Conservation (phyloP, 1,140 invertebrate species). For the Lamellibrachia luymesi region DNA sequence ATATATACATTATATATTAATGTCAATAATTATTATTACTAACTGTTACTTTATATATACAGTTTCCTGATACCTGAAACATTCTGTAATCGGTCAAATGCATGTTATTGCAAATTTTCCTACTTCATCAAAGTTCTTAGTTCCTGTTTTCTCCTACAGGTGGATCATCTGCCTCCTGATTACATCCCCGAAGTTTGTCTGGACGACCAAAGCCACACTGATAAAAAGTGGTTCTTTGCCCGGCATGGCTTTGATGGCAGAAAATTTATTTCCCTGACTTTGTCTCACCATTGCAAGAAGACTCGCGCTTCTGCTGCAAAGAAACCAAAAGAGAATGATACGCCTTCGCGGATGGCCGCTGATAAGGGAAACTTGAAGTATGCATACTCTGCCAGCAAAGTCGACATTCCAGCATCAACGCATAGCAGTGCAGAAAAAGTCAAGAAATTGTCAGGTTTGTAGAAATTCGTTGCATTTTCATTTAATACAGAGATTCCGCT, state of each 20-base stretch:
- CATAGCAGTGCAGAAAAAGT: neutral
- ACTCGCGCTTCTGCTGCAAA: neutral
- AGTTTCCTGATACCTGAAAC: neutral
- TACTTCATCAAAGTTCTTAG: neutral
- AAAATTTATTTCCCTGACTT: neutral
- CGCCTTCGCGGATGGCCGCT: neutral
- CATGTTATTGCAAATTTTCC: neutral
- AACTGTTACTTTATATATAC: no score
- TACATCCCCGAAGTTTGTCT: constrained; percentile 5
- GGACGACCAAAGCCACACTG: neutral
- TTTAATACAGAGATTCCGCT: neutral
- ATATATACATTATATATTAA: no score
- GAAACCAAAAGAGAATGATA: neutral
- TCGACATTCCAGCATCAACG: neutral
- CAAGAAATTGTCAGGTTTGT: neutral
- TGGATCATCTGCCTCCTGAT: neutral
- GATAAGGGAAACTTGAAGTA: neutral
- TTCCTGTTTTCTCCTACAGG: neutral
- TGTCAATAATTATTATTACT: no score
- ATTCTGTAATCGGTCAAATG: neutral
- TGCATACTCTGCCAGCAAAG: neutral
- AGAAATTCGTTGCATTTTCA: neutral
- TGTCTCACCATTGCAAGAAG: neutral
- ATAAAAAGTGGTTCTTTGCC: neutral
- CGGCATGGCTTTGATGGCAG: neutral